Percentiles rank a stretch among this genome's conserved stretches.
phyloP scores from a whole-genome alignment of 2,888 invertebrate genomes.

The Tolmerus cingulatus region DNA sequence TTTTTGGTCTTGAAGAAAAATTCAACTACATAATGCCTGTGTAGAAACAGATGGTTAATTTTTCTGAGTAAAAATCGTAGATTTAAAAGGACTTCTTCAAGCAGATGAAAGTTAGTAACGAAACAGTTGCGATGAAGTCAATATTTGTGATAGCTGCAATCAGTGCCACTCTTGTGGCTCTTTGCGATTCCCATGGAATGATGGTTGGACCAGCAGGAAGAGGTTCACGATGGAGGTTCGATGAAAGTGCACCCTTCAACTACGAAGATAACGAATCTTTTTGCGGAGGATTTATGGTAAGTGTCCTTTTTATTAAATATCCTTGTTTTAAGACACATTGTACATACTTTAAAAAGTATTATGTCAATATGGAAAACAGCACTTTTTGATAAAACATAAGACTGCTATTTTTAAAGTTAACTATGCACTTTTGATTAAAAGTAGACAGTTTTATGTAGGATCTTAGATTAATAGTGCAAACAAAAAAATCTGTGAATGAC shows the following conservation, averaged over 20 bases:
- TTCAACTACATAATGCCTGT: background rate
- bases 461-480: too few relatives aligned
- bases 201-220: conserved; percentile 5
- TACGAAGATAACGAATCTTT: conserved; percentile 2
- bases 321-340: background rate
- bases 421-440: too few relatives aligned
- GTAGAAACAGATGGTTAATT: background rate
- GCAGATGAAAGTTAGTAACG: background rate
- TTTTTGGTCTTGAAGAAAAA: background rate
- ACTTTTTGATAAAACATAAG: too few relatives aligned
- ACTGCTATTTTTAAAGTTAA: too few relatives aligned
- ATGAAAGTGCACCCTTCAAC: background rate
- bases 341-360: too few relatives aligned
- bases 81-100: background rate
- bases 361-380: too few relatives aligned
- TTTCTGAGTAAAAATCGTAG: background rate
- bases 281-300: conserved; percentile 15
- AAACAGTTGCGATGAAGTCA: background rate
- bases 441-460: too few relatives aligned
- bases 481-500: too few relatives aligned
- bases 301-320: background rate
- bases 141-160: background rate
- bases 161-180: background rate
- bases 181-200: conserved; percentile 22
- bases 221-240: background rate